Evolutionary conservation across 2,113 vertebrate species (phyloP).

Genomic region (Lepus americanus): DNA sequence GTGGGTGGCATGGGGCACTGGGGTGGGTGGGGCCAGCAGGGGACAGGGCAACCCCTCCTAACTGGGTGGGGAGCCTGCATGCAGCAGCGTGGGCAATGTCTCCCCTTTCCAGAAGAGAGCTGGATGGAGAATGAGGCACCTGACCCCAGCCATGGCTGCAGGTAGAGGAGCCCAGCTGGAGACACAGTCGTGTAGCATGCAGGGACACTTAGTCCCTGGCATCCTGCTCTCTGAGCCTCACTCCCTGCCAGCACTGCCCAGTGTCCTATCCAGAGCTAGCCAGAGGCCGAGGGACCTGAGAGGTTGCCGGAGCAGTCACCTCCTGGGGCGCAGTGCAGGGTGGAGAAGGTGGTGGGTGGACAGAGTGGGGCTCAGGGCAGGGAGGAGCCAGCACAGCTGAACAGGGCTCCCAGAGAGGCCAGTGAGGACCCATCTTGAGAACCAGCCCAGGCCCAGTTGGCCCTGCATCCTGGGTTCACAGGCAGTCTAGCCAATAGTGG

Average conservation of each 20-base stretch:
- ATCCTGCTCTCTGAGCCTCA: no score
- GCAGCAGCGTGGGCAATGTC: not conserved
- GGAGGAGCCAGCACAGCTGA: not conserved
- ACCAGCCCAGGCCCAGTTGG: not conserved
- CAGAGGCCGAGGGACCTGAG: not conserved
- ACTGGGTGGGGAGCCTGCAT: not conserved
- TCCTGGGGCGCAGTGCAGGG: no score
- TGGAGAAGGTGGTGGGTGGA: no score
- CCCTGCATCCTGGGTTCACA: no score
- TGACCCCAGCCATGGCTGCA: not conserved
- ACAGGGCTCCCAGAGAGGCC: not conserved
- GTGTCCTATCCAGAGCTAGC: not conserved
- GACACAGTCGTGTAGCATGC: not conserved
- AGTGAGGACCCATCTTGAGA: not conserved
- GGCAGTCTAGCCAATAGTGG: no score
- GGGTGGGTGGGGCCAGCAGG: not conserved
- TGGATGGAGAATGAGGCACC: constrained; percentile 89
- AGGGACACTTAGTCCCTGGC: rapidly evolving
- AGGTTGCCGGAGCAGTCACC: no score
- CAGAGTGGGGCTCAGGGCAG: not conserved
- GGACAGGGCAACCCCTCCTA: no score
- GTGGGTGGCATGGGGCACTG: rapidly evolving
- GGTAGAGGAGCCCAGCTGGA: no score
- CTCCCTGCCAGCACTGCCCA: no score
- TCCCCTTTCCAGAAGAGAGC: not conserved